phyloP scores from a whole-genome alignment of 2,888 invertebrate genomes.

The Yponomeuta plumbellus region DNA sequence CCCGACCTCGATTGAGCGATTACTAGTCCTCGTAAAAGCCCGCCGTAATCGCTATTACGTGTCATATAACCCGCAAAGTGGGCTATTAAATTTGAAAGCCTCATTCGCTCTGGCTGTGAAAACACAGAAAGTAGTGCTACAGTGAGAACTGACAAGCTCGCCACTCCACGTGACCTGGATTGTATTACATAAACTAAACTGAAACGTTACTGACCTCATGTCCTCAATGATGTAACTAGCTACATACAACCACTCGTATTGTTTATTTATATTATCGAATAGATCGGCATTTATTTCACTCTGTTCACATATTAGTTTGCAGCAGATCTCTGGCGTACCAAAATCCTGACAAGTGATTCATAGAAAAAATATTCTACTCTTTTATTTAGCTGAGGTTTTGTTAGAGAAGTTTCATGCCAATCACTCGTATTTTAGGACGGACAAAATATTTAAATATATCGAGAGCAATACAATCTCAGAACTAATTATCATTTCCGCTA shows the following conservation, averaged over 20 bases:
- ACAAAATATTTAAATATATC: neutral
- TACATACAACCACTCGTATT: slow-evolving; percentile 20
- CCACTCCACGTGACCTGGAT: slow-evolving; percentile 20
- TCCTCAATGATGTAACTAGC: slow-evolving; percentile 40
- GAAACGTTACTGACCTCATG: slow-evolving; percentile 41
- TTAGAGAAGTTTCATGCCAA: slow-evolving; percentile 9
- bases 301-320: neutral
- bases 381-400: neutral
- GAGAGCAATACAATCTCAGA: neutral
- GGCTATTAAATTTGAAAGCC: slow-evolving; percentile 8
- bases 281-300: slow-evolving; percentile 2
- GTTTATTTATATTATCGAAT: slow-evolving; percentile 28
- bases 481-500: slow-evolving; percentile 6
- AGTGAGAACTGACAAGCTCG: slow-evolving; percentile 15
- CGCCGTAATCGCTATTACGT: slow-evolving; percentile 8
- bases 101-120: slow-evolving; percentile 10
- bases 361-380: slow-evolving; percentile 10
- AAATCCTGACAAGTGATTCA: slow-evolving; percentile 19
- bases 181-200: slow-evolving; percentile 39
- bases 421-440: neutral
- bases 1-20: neutral
- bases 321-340: neutral
- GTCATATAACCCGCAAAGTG: slow-evolving; percentile 15
- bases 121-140: slow-evolving; percentile 18
- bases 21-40: neutral